phyloP scores from a whole-genome alignment of 2,113 vertebrate genomes.

The Amazona vittata region DNA sequence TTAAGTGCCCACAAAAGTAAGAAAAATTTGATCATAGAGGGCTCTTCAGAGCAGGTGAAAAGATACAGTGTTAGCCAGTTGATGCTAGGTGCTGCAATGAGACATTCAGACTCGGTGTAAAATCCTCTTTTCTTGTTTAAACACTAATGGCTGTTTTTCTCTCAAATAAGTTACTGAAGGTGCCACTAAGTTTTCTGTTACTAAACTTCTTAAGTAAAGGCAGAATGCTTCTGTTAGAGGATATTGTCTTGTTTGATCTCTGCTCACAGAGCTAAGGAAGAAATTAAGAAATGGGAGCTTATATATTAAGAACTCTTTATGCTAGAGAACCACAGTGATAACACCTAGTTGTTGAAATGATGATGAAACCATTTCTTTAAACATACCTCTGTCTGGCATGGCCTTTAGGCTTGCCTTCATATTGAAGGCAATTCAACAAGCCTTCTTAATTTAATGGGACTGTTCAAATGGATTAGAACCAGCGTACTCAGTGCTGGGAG shows the following conservation, averaged over 20 bases:
- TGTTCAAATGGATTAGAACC: background rate
- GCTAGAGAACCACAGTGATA: background rate
- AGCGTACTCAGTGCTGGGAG: accelerated
- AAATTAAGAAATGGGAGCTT: background rate
- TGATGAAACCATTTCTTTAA: background rate
- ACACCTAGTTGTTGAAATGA: background rate
- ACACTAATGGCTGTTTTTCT: background rate
- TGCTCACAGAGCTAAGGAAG: background rate
- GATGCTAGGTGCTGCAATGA: background rate
- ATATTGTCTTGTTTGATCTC: background rate
- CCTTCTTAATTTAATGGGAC: background rate
- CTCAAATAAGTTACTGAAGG: background rate
- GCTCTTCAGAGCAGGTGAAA: background rate
- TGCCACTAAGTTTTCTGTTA: background rate
- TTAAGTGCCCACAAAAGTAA: background rate
- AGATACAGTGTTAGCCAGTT: background rate
- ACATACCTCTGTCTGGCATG: background rate
- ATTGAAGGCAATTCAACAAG: background rate
- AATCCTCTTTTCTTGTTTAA: background rate
- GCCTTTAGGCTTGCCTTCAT: background rate
- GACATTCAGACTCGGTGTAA: background rate
- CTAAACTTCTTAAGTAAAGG: background rate
- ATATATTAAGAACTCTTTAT: background rate
- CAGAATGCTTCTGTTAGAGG: background rate
- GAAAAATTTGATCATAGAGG: background rate